phyloP scores from a whole-genome alignment of 1,140 invertebrate genomes.

The Chironomus tepperi region DNA sequence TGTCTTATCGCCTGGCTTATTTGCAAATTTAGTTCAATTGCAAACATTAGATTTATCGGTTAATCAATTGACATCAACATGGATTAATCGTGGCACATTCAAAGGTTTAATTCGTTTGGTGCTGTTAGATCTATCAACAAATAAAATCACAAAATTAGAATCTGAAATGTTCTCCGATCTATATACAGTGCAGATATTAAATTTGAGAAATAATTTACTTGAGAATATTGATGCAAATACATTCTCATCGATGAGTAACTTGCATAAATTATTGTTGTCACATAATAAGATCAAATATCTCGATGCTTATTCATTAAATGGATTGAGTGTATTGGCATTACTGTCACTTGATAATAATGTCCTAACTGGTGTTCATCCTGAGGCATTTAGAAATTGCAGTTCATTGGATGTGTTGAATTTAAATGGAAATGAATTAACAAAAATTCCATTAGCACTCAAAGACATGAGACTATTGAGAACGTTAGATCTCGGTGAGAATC shows the following conservation, averaged over 20 bases:
- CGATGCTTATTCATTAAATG: constrained; percentile 67
- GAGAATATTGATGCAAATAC: constrained; percentile 70
- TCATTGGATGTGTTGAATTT: constrained; percentile 77
- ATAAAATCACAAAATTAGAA: constrained; percentile 69
- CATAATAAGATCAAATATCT: constrained; percentile 69
- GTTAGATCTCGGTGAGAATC: constrained; percentile 77
- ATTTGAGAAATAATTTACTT: constrained; percentile 68
- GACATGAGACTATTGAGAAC: constrained; percentile 65
- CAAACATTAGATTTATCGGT: constrained; percentile 76
- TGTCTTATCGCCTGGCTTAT: constrained; percentile 67
- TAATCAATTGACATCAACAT: constrained; percentile 75
- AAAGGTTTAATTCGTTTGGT: constrained; percentile 78
- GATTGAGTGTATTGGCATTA: constrained; percentile 65
- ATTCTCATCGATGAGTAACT: constrained; percentile 72
- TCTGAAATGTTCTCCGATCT: constrained; percentile 70
- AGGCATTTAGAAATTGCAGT: constrained; percentile 74
- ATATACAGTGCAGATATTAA: constrained; percentile 73
- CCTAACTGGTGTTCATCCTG: constrained; percentile 62
- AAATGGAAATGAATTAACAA: constrained; percentile 69
- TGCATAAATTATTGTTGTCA: constrained; percentile 70
- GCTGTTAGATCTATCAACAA: constrained; percentile 75
- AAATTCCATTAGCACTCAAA: constrained; percentile 66
- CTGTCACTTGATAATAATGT: constrained; percentile 73
- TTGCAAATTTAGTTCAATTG: constrained; percentile 75
- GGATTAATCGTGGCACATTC: constrained; percentile 74